A percentile compares a stretch with the other conserved stretches of the same genome.
Evolutionary conservation across 2,797 vertebrate species (phyloP).

Genomic region (Centroberyx gerrardi): DNA sequence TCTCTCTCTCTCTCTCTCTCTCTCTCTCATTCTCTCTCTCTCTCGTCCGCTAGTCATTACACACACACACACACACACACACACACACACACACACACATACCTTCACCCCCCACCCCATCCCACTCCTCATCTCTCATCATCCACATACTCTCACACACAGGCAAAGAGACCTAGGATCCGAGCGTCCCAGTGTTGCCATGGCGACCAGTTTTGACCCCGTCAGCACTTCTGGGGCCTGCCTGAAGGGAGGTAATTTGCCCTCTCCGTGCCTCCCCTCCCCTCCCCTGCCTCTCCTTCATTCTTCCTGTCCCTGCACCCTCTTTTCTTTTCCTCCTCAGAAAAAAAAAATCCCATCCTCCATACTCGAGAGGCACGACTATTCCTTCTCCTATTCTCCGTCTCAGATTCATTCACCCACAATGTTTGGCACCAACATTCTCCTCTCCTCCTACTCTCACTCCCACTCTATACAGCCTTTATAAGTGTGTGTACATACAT

Average conservation of each 20-base stretch:
- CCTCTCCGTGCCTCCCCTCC: slow-evolving; percentile 26
- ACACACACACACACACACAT: slow-evolving; percentile 33
- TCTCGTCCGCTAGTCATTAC: background rate
- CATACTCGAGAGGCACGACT: slow-evolving; percentile 66
- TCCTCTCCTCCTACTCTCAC: slow-evolving; percentile 73
- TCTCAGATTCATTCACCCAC: slow-evolving; percentile 79
- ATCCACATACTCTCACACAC: slow-evolving; percentile 27
- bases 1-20: background rate
- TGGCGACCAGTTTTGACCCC: slow-evolving; percentile 61
- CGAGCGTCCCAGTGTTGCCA: slow-evolving; percentile 68
- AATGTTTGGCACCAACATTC: slow-evolving; percentile 68
- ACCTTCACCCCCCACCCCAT: slow-evolving; percentile 5
- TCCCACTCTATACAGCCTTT: slow-evolving; percentile 67
- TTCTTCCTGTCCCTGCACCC: slow-evolving; percentile 44
- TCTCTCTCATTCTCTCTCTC: slow-evolving; percentile 1
- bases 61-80: background rate
- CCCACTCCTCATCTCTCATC: background rate
- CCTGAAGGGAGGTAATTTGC: slow-evolving; percentile 64
- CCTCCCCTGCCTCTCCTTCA: slow-evolving; percentile 34
- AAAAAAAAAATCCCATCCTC: slow-evolving; percentile 55
- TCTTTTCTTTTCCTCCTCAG: slow-evolving; percentile 27
- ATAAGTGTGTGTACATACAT: slow-evolving; percentile 50
- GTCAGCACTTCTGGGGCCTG: slow-evolving; percentile 75
- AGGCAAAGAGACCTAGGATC: slow-evolving; percentile 45
- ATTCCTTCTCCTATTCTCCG: slow-evolving; percentile 62